Conservation (phyloP, 1,140 invertebrate species). For the Zaprionus lachaisei region DNA sequence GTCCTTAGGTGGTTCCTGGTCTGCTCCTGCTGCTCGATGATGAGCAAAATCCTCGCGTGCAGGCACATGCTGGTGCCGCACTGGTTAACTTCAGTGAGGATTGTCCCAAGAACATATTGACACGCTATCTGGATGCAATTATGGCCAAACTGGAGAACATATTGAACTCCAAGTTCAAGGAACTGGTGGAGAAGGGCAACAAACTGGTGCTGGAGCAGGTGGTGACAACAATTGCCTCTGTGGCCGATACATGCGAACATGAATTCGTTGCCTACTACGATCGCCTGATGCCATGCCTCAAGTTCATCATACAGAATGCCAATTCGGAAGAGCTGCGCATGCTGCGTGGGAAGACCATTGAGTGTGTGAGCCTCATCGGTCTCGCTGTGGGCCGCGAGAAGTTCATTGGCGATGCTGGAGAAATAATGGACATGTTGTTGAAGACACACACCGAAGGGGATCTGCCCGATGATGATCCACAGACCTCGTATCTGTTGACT, state of each 20-base stretch:
- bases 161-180: conserved; percentile 96
- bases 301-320: conserved; percentile 94
- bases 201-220: conserved; percentile 98
- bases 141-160: conserved; percentile 96
- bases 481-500: conserved; percentile 98
- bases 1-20: conserved; percentile 91
- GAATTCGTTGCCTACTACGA: conserved; percentile 89
- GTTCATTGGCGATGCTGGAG: conserved; percentile 96
- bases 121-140: conserved; percentile 94
- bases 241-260: conserved; percentile 99
- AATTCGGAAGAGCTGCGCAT: conserved; percentile 94
- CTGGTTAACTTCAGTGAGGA: conserved; percentile 99
- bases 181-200: conserved; percentile 96
- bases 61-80: conserved; percentile 96
- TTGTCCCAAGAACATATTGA: conserved; percentile 97
- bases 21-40: conserved; percentile 96
- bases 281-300: conserved; percentile 18
- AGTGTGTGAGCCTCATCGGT: conserved; percentile 99
- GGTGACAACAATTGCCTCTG: conserved; percentile 98
- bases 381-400: conserved; percentile 98
- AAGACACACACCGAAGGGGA: conserved; percentile 94
- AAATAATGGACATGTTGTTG: conserved; percentile 98
- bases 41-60: conserved; percentile 95
- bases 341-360: conserved; percentile 97
- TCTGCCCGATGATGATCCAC: conserved; percentile 97